A percentile compares a stretch with the other conserved stretches of the same genome.
phyloP scores from a whole-genome alignment of 2,797 vertebrate genomes.

The Melanotaenia nigrans region DNA sequence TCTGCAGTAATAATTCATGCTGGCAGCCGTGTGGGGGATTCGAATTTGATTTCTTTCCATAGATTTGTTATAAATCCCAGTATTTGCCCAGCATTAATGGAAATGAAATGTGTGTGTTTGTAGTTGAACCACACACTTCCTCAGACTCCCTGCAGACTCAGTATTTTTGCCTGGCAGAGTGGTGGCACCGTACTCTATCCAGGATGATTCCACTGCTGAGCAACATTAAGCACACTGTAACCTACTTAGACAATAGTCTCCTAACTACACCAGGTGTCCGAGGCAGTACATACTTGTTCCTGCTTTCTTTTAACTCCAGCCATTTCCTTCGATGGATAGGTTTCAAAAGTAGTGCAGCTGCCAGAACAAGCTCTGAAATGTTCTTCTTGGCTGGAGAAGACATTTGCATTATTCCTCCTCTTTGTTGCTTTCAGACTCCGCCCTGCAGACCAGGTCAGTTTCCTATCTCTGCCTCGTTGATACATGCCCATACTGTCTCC shows the following conservation, averaged over 20 bases:
- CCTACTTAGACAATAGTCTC: slow-evolving; percentile 66
- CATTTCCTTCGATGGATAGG: slow-evolving; percentile 31
- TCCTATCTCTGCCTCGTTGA: slow-evolving; percentile 16
- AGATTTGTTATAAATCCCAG: slow-evolving; percentile 13
- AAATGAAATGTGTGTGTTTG: slow-evolving; percentile 45
- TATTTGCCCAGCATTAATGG: slow-evolving; percentile 20
- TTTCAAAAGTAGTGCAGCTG: slow-evolving; percentile 19
- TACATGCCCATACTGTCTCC: not conserved
- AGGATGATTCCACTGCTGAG: slow-evolving; percentile 46
- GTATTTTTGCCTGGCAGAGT: slow-evolving; percentile 46
- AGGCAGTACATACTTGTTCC: slow-evolving; percentile 26
- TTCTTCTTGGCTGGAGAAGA: slow-evolving; percentile 11
- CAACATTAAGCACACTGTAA: slow-evolving; percentile 51
- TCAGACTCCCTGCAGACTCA: slow-evolving; percentile 57
- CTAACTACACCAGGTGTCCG: slow-evolving; percentile 48
- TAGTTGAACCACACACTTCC: slow-evolving; percentile 28
- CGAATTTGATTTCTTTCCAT: not conserved
- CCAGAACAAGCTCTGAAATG: slow-evolving; percentile 23
- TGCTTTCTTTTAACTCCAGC: slow-evolving; percentile 29
- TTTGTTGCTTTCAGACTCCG: slow-evolving; percentile 15
- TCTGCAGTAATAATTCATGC: slow-evolving; percentile 14
- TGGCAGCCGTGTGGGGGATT: slow-evolving; percentile 8
- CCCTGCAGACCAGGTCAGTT: slow-evolving; percentile 22
- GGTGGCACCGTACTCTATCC: slow-evolving; percentile 60
- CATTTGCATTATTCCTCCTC: not conserved